Evolutionary conservation across 2,113 vertebrate species (phyloP), one percentile per base, ranked within the genome.

Genomic region (Rousettus leschenaultii): DNA sequence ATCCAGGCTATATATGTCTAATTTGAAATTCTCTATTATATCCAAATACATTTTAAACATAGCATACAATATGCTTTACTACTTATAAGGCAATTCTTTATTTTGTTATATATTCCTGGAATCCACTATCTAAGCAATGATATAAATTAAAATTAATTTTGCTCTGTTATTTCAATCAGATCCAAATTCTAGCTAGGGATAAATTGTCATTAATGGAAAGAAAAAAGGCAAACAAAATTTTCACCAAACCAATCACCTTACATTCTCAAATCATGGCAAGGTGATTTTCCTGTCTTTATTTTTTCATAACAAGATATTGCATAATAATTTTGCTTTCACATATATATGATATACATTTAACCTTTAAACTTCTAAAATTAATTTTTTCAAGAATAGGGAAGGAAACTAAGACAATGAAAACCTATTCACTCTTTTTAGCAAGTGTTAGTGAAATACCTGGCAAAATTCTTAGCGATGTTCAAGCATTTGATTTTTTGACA

Each of bases 401-500:
- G 71, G 70, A 2, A 38, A 90, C 82, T 87, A 95, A 95, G 24
- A 1, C 51, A 70, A 21, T 28, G 51, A 51, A 38, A 93, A 19
- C 24, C 33, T 77, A n/a, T 77, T 86, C 73, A 75, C 9, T 92
- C 11, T 84, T 95, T 73, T 3, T 65, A 91, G 68, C 43, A 85
- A 92, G 55, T 75, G 38, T 86, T 86, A 82, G 59, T 89, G 75
- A 96, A 77, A 66, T 92, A 97, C 96, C 88, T 97, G 83, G 71
- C 88, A 30, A 35, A 80, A 45, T 63, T 91, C 63, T 22, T 77
- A 16, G 66, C 71, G 95, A 89, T 71, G 70, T 14, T 88, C 83
- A 91, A 51, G 91, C 38, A 53, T 92, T 84, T 83, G 92, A 91
- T 95, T 97, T 98, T 97, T 93, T 98, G 91, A 93, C 77, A 95